Evolutionary conservation across 2,113 vertebrate species (phyloP).

Genomic region (Buteo buteo): DNA sequence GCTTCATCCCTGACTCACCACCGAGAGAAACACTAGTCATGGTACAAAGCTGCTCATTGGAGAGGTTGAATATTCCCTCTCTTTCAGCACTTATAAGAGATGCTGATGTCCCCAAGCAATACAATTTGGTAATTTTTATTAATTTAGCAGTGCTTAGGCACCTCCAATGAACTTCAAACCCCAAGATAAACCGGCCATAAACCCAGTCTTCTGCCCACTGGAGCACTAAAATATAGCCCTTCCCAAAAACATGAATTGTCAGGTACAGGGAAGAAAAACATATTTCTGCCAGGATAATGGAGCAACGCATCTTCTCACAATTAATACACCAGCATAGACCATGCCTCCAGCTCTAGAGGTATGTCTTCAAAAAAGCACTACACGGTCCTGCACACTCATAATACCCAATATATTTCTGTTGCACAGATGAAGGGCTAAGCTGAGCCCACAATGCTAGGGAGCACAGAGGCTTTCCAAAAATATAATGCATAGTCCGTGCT

Average conservation of each 20-base stretch:
- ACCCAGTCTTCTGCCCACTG: not conserved
- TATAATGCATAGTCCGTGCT: not conserved
- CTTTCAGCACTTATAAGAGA: not conserved
- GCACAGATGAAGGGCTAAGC: not conserved
- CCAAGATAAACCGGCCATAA: not conserved
- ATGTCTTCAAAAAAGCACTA: not conserved
- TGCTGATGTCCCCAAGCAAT: rapidly evolving
- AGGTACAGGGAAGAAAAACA: rapidly evolving
- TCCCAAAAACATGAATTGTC: rapidly evolving
- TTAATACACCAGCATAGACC: not conserved
- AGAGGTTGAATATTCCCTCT: not conserved
- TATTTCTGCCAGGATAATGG: not conserved
- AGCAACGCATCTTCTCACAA: not conserved
- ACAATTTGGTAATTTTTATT: not conserved
- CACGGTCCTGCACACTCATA: rapidly evolving
- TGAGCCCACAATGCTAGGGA: rapidly evolving
- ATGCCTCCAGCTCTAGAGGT: not conserved
- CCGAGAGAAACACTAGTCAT: rapidly evolving
- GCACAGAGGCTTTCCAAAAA: not conserved
- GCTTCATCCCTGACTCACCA: not conserved
- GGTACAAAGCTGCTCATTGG: not conserved
- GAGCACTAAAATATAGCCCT: not conserved
- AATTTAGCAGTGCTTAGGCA: not conserved
- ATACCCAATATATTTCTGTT: not conserved
- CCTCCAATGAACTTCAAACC: not conserved